Evolutionary conservation across 1,140 invertebrate species (phyloP), one percentile per base, ranked within the genome.

Genomic region (Aleiodes sp.): DNA sequence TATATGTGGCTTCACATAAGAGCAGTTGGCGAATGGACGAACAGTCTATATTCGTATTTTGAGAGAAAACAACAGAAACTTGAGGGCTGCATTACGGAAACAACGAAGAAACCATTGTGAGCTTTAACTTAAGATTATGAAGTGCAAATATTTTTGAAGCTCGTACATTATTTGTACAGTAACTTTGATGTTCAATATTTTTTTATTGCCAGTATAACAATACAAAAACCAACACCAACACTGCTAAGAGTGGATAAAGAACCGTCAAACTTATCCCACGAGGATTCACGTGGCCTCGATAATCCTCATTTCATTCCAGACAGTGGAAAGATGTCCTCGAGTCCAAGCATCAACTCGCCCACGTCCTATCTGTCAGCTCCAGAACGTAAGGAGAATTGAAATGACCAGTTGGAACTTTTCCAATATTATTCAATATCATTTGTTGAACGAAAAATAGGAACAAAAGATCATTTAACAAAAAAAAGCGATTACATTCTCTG

Each of bases 11-110:
- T 98, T 0, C 97, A 98, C 82, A 95, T 99, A 68, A 88, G 96
- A 67, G 96, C 93, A 4, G 95, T 96, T 0, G 97, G 97, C 0
- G 91, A 97, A 84, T 99, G 97, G 97, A 98, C 97, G 0, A 96
- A 95, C 77, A 88, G 92, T 2, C 84, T 98, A 0, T 95, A 97
- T 76, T 89, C 92, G 1, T 97, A 96, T 82, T 98, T 98, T 76
- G 93, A 96, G 75, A 88, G 88, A 62, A 92, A 94, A 81, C 92
- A 94, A 77, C 88, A 91, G 43, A 90, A 91, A 70, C 82, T 94
- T 1, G 92, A 94, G 68, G 75, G 65, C 63, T 80, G 76, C 26
- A n/a, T 46, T 16, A 59, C 67, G 31, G 57, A 60, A 46, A 1
- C 16, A 28, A 8, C 35, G 0, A 60, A 21, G 39, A 73, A 71